Conservation (phyloP, 2,888 invertebrate species). For the Phymatocera aterrima region DNA sequence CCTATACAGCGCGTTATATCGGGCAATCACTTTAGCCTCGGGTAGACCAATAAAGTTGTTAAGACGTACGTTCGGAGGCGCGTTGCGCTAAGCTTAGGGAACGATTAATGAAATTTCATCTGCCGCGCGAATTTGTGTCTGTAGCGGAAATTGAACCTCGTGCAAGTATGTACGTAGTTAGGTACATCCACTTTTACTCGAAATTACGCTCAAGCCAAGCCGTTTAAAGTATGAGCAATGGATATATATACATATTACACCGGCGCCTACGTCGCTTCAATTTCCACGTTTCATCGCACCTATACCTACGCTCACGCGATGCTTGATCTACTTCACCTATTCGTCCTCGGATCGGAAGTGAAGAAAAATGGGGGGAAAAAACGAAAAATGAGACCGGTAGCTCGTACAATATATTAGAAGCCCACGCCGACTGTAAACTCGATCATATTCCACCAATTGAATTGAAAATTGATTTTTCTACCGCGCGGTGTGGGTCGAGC, state of each 20-base stretch:
- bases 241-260: neutral
- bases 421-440: too few species aligned
- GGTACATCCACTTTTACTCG: conserved; percentile 9
- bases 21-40: conserved; percentile 39
- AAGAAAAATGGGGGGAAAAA: neutral
- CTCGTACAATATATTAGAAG: neutral
- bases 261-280: too few species aligned
- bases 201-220: conserved; percentile 8
- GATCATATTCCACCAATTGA: too few species aligned
- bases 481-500: conserved; percentile 1
- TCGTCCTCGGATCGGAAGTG: too few species aligned
- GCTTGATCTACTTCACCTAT: too few species aligned
- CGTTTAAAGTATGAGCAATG: neutral
- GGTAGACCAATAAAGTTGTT: conserved; percentile 42
- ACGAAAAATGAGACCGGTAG: neutral
- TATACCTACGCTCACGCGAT: neutral
- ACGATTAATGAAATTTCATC: conserved; percentile 45
- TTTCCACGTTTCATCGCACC: neutral
- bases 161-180: too few species aligned
- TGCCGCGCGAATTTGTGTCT: conserved; percentile 35
- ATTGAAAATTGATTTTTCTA: conserved; percentile 37
- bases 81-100: conserved; percentile 30
- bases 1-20: conserved; percentile 35
- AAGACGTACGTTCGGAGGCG: conserved; percentile 40
- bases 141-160: conserved; percentile 36